Evolutionary conservation across 2,113 vertebrate species (phyloP).

Genomic region (Ellobius talpinus): DNA sequence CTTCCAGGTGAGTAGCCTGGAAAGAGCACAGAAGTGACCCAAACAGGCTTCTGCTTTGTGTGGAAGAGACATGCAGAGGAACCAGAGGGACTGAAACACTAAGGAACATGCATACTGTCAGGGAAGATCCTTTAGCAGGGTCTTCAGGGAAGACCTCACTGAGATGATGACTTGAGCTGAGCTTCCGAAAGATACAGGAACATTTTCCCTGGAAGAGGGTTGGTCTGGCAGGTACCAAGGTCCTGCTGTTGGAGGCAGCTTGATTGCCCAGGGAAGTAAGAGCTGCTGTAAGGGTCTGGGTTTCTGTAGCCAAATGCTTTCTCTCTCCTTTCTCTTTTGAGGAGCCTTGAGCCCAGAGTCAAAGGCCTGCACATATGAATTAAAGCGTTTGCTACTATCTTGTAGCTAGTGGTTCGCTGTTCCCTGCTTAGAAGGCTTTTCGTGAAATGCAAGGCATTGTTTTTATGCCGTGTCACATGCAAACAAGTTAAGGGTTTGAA

Average conservation of each 20-base stretch:
- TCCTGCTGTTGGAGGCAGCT: conserved; percentile 2
- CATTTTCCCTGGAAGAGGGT: not conserved
- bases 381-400: not conserved
- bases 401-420: conserved; percentile 7
- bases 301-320: not conserved
- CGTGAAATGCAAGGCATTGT: conserved; percentile 30
- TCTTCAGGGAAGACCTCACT: not conserved
- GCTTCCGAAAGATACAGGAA: not conserved
- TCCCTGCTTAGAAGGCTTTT: conserved; percentile 40
- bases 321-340: not conserved
- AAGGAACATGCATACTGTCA: not conserved
- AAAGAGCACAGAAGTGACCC: not conserved
- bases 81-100: not conserved
- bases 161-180: conserved; percentile 18
- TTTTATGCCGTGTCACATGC: not conserved
- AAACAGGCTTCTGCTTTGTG: not conserved
- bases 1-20: not conserved
- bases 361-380: not conserved
- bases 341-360: not conserved
- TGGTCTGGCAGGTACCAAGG: not conserved
- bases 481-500: conserved; percentile 51
- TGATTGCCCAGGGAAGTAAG: conserved; percentile 37
- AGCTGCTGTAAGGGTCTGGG: not conserved
- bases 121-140: not conserved
- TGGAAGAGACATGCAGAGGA: not conserved